phyloP scores from a whole-genome alignment of 2,797 vertebrate genomes.

The Alcedo quadribrachys region DNA sequence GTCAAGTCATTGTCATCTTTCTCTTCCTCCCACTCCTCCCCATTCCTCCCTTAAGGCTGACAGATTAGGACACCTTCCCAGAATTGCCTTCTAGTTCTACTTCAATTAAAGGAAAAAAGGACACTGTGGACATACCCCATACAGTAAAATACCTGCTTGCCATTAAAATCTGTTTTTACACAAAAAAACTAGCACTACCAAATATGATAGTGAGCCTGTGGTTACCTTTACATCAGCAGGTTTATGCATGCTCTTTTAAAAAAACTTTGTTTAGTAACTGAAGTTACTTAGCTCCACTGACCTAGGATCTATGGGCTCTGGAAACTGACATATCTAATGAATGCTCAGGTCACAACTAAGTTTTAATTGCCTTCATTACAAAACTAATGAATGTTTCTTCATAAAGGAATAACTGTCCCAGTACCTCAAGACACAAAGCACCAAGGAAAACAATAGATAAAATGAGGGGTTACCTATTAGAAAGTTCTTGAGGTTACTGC shows the following conservation, averaged over 20 bases:
- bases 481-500: neutral
- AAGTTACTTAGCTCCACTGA: neutral
- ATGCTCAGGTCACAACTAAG: neutral
- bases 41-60: neutral
- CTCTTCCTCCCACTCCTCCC: neutral
- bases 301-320: neutral
- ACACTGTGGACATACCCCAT: neutral
- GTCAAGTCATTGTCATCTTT: neutral
- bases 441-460: neutral
- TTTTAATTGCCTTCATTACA: neutral
- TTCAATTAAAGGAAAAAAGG: neutral
- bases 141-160: neutral
- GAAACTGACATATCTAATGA: neutral
- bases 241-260: neutral
- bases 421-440: neutral
- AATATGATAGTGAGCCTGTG: neutral
- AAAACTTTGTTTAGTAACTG: neutral
- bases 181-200: neutral
- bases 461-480: neutral
- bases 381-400: neutral
- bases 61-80: neutral
- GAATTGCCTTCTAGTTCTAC: neutral
- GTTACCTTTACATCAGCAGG: neutral
- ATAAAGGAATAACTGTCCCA: neutral
- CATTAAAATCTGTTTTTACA: neutral